These are phyloP conservation scores for Muschampia plurimacula DNA, from an alignment of 2,888 invertebrate species.

Conservation along the genomic window DNA sequence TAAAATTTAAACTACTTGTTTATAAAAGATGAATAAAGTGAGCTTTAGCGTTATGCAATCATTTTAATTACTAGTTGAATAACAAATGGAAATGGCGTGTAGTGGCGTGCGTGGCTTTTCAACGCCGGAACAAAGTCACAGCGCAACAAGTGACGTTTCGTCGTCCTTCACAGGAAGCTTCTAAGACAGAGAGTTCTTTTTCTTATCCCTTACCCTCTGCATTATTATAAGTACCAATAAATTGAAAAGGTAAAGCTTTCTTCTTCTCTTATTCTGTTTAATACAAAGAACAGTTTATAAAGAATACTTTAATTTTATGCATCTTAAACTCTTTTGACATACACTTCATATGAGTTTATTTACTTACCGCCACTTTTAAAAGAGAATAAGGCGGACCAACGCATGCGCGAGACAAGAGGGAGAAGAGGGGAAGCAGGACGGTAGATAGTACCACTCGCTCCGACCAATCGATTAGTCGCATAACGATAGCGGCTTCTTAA, in stretches of 20 bases:
- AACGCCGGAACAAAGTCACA: slow-evolving; percentile 74
- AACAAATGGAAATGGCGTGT: slow-evolving; percentile 67
- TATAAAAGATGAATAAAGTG: slow-evolving; percentile 36
- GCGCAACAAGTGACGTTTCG: slow-evolving; percentile 81
- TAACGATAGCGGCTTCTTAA: slow-evolving; percentile 86
- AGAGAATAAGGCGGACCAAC: slow-evolving; percentile 61
- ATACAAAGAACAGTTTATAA: background rate
- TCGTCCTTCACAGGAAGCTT: slow-evolving; percentile 56
- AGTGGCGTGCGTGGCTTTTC: slow-evolving; percentile 79
- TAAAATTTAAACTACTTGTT: slow-evolving; percentile 31
- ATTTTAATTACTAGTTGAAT: slow-evolving; percentile 68
- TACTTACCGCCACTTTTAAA: slow-evolving; percentile 82
- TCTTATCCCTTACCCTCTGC: slow-evolving; percentile 48
- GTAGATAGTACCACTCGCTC: slow-evolving; percentile 77
- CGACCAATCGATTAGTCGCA: slow-evolving; percentile 86
- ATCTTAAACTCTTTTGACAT: slow-evolving; percentile 69
- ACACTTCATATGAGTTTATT: slow-evolving; percentile 80
- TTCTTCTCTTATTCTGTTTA: background rate
- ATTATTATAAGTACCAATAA: slow-evolving; percentile 25
- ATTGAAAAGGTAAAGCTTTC: background rate
- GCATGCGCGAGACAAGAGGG: slow-evolving; percentile 75
- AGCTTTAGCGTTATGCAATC: slow-evolving; percentile 45
- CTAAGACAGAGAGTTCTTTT: slow-evolving; percentile 58
- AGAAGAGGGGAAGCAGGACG: slow-evolving; percentile 65
- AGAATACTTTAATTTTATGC: slow-evolving; percentile 48